Base-by-base conservation (phyloP, 1,140 invertebrate species). In the Piezodorus guildinii region DNA sequence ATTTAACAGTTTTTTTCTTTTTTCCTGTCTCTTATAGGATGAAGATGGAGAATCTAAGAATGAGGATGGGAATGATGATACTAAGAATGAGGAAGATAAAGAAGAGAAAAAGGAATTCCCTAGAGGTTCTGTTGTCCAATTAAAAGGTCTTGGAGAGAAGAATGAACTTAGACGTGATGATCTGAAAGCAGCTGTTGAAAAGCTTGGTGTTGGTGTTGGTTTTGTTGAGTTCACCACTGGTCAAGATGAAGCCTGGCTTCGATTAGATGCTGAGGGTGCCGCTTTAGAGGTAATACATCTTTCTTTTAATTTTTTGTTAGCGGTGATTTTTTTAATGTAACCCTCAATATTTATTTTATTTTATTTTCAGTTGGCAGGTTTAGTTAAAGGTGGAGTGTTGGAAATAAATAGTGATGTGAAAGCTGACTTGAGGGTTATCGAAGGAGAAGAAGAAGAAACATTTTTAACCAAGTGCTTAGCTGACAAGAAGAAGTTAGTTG, bases 151-250 rank as follows among this genome's bases (percentile, higher is more conserved):
- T 3, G 23, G 23, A 19, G 72, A 77, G 4, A 78, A 81, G n/a
- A 39, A 12, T 39, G 80, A 79, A n/a, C 79, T 81, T 19, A 79
- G 77, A 2, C 77, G 85, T 39, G 88, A 91, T 72, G 76, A 84
- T 68, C 80, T 93, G 15, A 88, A 84, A 70, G 80, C 83, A 64
- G 80, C 81, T 56, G 75, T 91, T 16, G 75, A 76, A 19, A 78
- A 84, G 14, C 21, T 62, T 73, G 81, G 80, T 59, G 78, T 76
- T 4, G 79, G 82, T 65, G 79, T 90, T 21, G 84, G 83, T 2
- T 92, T 80, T 73, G 78, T 91, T 64, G 86, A 90, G 69, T 91
- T 83, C 71, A 82, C 81, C 65, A 80, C 80, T 63, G 88, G 88
- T 10, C 80, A 90, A 66, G 74, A 78, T 1, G 79, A 85, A 69